These are phyloP conservation scores for Rafetus swinhoei DNA, from an alignment of 2,113 vertebrate genomes.

Conservation along the genomic window DNA sequence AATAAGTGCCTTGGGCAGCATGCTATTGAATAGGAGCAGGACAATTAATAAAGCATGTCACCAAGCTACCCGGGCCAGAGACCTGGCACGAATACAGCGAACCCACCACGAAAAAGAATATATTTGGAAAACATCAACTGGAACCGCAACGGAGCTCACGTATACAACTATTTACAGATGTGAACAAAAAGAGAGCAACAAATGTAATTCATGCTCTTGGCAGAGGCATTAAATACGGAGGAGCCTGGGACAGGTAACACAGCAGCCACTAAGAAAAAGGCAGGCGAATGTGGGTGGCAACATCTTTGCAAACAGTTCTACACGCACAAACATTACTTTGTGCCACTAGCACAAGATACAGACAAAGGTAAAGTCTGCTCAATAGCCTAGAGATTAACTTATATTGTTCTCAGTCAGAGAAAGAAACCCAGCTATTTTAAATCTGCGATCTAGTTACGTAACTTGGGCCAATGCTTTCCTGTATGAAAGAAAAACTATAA, in stretches of 20 bases:
- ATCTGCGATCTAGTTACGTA: not conserved
- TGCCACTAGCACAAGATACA: not conserved
- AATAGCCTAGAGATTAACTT: not conserved
- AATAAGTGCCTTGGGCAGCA: not conserved
- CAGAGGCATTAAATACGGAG: fast-evolving
- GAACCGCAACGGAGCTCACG: not conserved
- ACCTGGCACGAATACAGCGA: fast-evolving
- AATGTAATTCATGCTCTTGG: not conserved
- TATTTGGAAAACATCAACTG: not conserved
- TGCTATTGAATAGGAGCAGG: fast-evolving
- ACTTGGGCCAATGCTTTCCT: not conserved
- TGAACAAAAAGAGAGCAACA: not conserved
- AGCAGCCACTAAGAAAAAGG: not conserved
- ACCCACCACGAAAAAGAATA: not conserved
- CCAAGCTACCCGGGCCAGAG: not conserved
- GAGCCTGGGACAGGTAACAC: fast-evolving
- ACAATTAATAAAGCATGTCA: fast-evolving
- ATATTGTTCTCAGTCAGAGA: not conserved
- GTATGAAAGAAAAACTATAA: not conserved
- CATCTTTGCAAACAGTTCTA: fast-evolving
- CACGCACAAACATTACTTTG: fast-evolving
- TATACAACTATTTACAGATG: not conserved
- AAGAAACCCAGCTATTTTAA: conserved; percentile 1
- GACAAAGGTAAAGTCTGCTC: not conserved
- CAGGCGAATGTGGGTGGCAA: not conserved